phyloP scores from a whole-genome alignment of 2,888 invertebrate species.

The Caenorhabditis sinica region DNA sequence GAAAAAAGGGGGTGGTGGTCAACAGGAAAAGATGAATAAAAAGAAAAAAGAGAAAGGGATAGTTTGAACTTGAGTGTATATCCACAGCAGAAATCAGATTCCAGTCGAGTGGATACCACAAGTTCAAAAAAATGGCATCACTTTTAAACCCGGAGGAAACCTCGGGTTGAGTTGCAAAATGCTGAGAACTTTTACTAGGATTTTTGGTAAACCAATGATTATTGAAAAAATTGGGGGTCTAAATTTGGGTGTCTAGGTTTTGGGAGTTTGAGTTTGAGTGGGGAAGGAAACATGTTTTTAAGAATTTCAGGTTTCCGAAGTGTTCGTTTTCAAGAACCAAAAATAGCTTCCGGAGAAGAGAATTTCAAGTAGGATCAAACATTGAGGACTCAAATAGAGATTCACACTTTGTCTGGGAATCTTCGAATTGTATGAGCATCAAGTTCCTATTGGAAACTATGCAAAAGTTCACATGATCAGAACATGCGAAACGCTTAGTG shows the following conservation, averaged over 20 bases:
- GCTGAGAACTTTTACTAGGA: constrained; percentile 21
- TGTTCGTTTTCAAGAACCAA: not conserved
- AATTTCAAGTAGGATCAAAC: too few relatives aligned
- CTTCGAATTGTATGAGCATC: too few relatives aligned
- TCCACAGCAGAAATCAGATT: constrained; percentile 40
- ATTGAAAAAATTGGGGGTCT: constrained; percentile 1
- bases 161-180: constrained; percentile 30
- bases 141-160: constrained; percentile 25
- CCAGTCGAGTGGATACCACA: constrained; percentile 43
- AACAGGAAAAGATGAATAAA: constrained; percentile 12
- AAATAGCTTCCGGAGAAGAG: constrained; percentile 1
- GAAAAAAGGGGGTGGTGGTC: constrained; percentile 36
- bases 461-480: too few relatives aligned
- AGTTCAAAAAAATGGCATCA: constrained; percentile 60
- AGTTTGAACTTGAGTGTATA: constrained; percentile 38
- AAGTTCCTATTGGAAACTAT: too few relatives aligned
- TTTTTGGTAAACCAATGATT: constrained; percentile 51
- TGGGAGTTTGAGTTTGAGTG: not conserved
- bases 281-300: constrained; percentile 12
- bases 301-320: not conserved
- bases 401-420: too few relatives aligned
- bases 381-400: not conserved
- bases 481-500: too few relatives aligned
- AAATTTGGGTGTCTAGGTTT: constrained; percentile 14
- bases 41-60: constrained; percentile 19